These are phyloP conservation scores for Oscheius sp. DNA, from an alignment of 2,888 invertebrate genomes.

Conservation along the genomic window DNA sequence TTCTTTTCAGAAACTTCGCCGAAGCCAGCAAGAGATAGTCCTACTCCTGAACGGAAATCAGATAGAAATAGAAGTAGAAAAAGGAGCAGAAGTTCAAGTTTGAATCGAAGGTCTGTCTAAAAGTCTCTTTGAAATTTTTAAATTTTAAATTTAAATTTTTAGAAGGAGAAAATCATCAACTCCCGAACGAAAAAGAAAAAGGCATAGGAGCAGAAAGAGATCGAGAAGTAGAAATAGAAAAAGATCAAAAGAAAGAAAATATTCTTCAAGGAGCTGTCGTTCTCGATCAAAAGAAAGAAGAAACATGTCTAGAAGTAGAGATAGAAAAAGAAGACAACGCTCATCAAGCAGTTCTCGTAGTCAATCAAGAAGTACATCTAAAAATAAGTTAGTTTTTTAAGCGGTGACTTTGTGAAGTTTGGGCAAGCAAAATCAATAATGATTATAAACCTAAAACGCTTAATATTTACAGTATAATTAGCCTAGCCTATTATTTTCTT, in stretches of 20 bases:
- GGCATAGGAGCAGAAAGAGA: too few species aligned
- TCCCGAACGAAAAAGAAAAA: not conserved
- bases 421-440: too few species aligned
- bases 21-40: conserved; percentile 9
- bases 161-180: not conserved
- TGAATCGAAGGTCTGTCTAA: not conserved
- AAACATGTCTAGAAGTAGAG: conserved; percentile 17
- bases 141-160: not conserved
- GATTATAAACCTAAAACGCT: too few species aligned
- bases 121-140: not conserved
- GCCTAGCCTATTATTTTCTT: too few species aligned
- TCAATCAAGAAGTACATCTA: not conserved
- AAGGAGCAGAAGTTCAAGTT: not conserved
- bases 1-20: not conserved
- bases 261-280: not conserved
- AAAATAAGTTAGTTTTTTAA: not conserved
- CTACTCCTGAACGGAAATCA: too few species aligned
- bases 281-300: conserved; percentile 29
- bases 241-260: conserved; percentile 7
- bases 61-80: not conserved
- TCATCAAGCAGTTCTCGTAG: not conserved
- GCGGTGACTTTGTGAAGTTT: too few species aligned
- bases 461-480: too few species aligned
- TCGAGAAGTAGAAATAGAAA: conserved; percentile 26
- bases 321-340: not conserved